Base-by-base conservation (phyloP, 2,888 invertebrate genomes). In the Chrysolina americana region DNA sequence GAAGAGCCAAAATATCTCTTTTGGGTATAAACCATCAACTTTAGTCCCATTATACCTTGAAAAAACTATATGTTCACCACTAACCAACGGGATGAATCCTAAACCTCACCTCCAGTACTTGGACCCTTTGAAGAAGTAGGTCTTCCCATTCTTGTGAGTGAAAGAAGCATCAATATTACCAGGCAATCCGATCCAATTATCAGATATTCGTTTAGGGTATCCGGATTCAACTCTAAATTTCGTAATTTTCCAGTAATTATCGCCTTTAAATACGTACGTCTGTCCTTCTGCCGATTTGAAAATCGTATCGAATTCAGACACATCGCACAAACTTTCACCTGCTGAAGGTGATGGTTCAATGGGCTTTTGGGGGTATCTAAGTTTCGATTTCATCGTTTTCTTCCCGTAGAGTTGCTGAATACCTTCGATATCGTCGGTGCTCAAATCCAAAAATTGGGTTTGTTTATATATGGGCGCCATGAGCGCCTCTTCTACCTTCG, bases 391-490 rank as follows among this genome's bases (percentile, higher is more conserved):
- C 41, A 72, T 81, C 21, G 82, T 86, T 81, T 89, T 90, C 79
- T 89, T 91, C 1, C 97, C 97, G 85, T 97, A 97, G 0, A 97
- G 88, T 64, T 95, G 92, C 92, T 95, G 95, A 80, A 97, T 96
- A 72, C 94, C 96, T 83, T 91, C 90, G 41, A 96, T 90, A 84
- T 98, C 98, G 86, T 99, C 99, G 70, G 92, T 91, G 86, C 98
- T 94, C 11, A 99, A 91, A 81, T 92, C 92, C 88, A 98, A 97
- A 70, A 92, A 90, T 0, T 96, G 94, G 83, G 96, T 94, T 87
- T 94, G 97, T 82, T 97, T 91, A 88, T 99, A 99, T 89, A 98
- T 98, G 5, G 99, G 98, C 4, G 98, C 98, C 99, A 99, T 99
- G 21, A 99, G 90, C 0, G 99, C 97, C 1, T 93, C 91, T 77